Evolutionary conservation across 2,888 invertebrate genomes (phyloP).

Genomic region (Poecilus cupreus): DNA sequence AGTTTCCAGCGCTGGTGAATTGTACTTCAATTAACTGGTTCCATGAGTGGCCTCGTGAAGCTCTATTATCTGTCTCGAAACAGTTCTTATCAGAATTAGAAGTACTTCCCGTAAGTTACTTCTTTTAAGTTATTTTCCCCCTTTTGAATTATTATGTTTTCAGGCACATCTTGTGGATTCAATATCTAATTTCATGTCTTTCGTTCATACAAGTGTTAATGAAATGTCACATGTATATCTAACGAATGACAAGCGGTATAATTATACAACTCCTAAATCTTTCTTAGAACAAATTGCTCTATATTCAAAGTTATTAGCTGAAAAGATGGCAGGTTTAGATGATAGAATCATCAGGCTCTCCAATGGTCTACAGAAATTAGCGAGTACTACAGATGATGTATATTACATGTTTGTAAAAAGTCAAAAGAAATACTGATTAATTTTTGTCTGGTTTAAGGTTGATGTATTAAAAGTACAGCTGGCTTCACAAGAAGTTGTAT

Average conservation of each 20-base stretch:
- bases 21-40: constrained; percentile 97
- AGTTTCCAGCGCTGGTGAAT: constrained; percentile 95
- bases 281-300: constrained; percentile 94
- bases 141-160: constrained; percentile 60
- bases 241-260: constrained; percentile 90
- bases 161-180: constrained; percentile 77
- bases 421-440: neutral
- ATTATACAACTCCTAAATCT: constrained; percentile 97
- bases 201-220: constrained; percentile 91
- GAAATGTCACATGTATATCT: constrained; percentile 87
- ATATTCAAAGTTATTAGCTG: constrained; percentile 82
- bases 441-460: constrained; percentile 71
- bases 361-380: constrained; percentile 91
- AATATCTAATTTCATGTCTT: constrained; percentile 92
- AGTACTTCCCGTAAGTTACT: constrained; percentile 78
- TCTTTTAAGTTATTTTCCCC: constrained; percentile 8
- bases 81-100: constrained; percentile 87
- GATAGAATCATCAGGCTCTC: constrained; percentile 87
- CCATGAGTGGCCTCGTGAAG: constrained; percentile 96
- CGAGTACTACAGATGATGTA: constrained; percentile 89
- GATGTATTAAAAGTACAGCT: constrained; percentile 87
- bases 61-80: constrained; percentile 90
- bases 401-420: neutral
- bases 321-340: constrained; percentile 81
- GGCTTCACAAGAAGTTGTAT: constrained; percentile 78